Conservation (phyloP, 2,888 invertebrate species). For the Cactoblastis cactorum region DNA sequence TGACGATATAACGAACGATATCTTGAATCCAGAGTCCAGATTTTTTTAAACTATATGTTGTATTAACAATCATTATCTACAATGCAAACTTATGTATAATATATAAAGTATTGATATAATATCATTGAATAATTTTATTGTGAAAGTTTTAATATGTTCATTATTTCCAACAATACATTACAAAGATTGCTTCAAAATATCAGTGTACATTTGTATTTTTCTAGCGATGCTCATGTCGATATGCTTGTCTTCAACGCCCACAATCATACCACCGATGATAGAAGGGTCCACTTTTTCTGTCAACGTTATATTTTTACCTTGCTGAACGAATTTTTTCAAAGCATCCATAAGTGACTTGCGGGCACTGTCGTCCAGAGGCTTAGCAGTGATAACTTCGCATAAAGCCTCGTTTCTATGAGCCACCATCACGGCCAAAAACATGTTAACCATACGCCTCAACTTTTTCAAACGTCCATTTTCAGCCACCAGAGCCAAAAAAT, state of each 20-base stretch:
- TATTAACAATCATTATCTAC: no score
- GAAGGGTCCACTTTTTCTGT: slow-evolving; percentile 54
- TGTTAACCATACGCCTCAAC: slow-evolving; percentile 48
- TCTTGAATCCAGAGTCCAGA: no score
- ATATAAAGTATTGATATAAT: no score
- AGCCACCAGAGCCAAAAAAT: slow-evolving; percentile 55
- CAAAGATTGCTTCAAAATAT: slow-evolving; percentile 46
- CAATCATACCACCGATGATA: slow-evolving; percentile 60
- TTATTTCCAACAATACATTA: slow-evolving; percentile 21
- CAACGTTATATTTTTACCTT: slow-evolving; percentile 50
- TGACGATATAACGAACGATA: no score
- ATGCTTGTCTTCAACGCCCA: slow-evolving; percentile 63
- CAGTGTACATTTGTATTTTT: slow-evolving; percentile 56
- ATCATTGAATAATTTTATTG: no score
- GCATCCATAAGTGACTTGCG: slow-evolving; percentile 43
- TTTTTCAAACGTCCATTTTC: slow-evolving; percentile 60
- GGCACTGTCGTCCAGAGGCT: slow-evolving; percentile 43
- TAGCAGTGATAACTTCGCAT: slow-evolving; percentile 64
- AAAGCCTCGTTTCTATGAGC: slow-evolving; percentile 61
- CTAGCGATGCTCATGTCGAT: slow-evolving; percentile 59
- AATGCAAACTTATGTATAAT: no score
- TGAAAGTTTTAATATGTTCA: background rate
- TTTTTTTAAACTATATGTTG: no score
- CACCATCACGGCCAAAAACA: slow-evolving; percentile 56
- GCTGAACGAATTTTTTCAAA: slow-evolving; percentile 47